Evolutionary conservation across 2,797 vertebrate species (phyloP).

Genomic region (Hafferia zeledoni): DNA sequence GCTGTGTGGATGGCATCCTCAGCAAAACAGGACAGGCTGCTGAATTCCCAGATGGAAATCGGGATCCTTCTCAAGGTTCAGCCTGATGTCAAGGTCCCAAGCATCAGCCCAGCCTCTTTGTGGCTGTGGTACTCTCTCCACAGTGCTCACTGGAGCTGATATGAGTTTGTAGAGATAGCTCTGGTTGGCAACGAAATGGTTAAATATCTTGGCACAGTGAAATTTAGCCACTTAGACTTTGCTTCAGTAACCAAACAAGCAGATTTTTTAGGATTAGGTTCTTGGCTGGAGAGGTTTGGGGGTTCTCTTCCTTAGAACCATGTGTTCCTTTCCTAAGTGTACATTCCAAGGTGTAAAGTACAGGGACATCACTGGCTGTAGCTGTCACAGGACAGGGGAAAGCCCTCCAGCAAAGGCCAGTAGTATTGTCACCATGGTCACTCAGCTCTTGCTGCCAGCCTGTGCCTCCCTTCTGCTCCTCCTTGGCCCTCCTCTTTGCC

Average conservation of each 20-base stretch:
- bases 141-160: neutral
- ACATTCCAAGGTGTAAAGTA: neutral
- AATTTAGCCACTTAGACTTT: neutral
- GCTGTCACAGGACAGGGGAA: neutral
- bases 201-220: neutral
- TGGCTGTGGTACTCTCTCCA: neutral
- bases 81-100: neutral
- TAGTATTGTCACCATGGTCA: rapidly evolving
- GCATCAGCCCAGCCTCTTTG: neutral
- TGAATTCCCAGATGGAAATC: neutral
- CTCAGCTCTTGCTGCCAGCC: neutral
- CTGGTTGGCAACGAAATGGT: neutral
- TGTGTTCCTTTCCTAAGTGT: neutral
- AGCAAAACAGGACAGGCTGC: neutral
- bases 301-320: neutral
- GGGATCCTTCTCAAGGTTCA: neutral
- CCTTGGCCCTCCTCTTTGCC: neutral
- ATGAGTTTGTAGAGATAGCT: neutral
- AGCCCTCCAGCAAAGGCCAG: neutral
- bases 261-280: neutral
- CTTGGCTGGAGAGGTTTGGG: neutral
- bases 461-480: neutral
- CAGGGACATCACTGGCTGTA: too few species aligned
- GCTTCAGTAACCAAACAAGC: neutral
- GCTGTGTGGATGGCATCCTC: neutral